phyloP scores from a whole-genome alignment of 1,140 invertebrate genomes.

The Bombus breviceps region DNA sequence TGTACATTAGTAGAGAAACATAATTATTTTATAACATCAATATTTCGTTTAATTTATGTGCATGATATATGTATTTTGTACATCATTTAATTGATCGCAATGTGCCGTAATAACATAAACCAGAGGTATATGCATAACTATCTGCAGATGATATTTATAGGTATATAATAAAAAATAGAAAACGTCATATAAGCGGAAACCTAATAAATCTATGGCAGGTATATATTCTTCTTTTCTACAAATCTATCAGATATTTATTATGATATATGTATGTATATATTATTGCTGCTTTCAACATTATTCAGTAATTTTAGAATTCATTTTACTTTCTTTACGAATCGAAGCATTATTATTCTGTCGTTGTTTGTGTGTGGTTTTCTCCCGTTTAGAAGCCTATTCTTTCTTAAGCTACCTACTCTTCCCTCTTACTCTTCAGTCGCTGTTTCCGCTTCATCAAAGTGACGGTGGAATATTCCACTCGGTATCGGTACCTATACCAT shows the following conservation, averaged over 20 bases:
- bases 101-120: neutral
- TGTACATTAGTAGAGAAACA: neutral
- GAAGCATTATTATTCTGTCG: neutral
- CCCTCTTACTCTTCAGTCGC: neutral
- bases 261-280: neutral
- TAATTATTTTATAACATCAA: no score
- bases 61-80: neutral
- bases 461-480: conserved; percentile 81
- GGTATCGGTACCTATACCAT: conserved; percentile 74
- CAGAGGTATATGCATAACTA: neutral
- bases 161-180: neutral
- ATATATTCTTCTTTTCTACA: neutral
- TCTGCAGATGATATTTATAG: neutral
- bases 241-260: neutral
- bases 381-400: conserved; percentile 1
- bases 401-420: conserved; percentile 15
- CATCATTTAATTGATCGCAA: neutral
- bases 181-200: neutral
- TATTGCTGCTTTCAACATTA: neutral
- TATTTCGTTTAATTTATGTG: neutral
- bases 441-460: conserved; percentile 49
- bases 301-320: neutral
- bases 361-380: neutral
- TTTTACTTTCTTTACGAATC: neutral
- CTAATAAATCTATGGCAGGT: neutral